A percentile compares a stretch with the other conserved stretches of the same genome.
These are phyloP conservation scores for Chalcis sispes DNA, from an alignment of 2,888 invertebrate genomes.

Conservation along the genomic window DNA sequence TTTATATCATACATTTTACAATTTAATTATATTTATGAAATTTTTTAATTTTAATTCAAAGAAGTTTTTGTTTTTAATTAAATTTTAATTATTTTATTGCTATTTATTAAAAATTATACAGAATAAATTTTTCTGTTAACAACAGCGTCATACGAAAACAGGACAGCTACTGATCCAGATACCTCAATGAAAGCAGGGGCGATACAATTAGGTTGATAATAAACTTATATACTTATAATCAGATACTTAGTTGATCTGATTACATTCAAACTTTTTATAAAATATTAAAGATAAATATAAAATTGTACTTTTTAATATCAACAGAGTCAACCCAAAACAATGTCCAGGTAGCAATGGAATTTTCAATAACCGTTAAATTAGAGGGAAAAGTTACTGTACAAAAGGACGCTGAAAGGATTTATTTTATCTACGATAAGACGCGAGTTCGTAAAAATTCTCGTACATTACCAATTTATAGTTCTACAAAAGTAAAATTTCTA, in stretches of 20 bases:
- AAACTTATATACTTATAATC: background rate
- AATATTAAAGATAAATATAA: constrained; percentile 6
- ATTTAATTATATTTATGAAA: too few species aligned
- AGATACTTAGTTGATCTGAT: background rate
- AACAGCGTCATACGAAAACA: constrained; percentile 3
- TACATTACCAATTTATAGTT: constrained; percentile 2
- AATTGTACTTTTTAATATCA: background rate
- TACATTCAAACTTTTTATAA: background rate
- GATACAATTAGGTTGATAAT: background rate
- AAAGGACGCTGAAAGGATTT: background rate
- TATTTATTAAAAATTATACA: too few species aligned
- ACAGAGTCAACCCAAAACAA: background rate
- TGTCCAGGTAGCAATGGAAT: constrained; percentile 1
- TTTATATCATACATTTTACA: too few species aligned
- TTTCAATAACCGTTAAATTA: too few species aligned
- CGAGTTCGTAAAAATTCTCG: background rate
- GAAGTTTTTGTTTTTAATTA: too few species aligned
- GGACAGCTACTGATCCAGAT: too few species aligned
- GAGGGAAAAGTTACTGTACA: background rate
- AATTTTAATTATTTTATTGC: too few species aligned
- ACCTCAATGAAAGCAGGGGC: too few species aligned
- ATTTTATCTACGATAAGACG: background rate
- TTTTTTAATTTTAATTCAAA: too few species aligned
- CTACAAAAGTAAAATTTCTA: background rate
- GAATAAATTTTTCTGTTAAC: too few species aligned